Base-by-base conservation (phyloP, 2,113 vertebrate species). In the Bujurquina vittata region DNA sequence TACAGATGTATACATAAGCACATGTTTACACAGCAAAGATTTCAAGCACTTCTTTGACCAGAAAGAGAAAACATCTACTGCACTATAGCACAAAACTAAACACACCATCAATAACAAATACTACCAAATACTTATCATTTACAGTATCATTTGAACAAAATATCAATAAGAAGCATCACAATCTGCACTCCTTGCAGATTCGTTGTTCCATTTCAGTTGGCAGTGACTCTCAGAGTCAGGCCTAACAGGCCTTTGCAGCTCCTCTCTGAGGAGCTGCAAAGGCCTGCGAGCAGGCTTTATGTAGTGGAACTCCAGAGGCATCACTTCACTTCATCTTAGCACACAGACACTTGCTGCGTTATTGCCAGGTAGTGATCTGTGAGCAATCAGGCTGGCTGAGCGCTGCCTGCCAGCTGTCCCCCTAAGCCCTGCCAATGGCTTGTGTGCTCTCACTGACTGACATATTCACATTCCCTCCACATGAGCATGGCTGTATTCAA, bases 351-450 rank as follows among this genome's bases (percentile, higher is more conserved):
- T 40, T 22, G 20, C 49, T 20, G 49, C 73, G 89, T 91, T 57
- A 93, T 3, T 77, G 63, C 84, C 81, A 89, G 55, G 77, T 89
- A 84, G 79, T 57, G 87, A 91, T 87, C 83, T 90, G 85, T 84
- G 79, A 91, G 85, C 59, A 75, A 72, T 85, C 72, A 79, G 67
- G 54, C 3, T 10, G 79, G 58, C 63, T 61, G 67, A 72, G 67
- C 35, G 62, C 80, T 43, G 83, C 15, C 22, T 67, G 69, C 87
- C 90, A 90, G 92, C 91, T 79, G 91, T 75, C 61, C 46, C 54
- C 14, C 55, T 58, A 65, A 4, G 4, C 63, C 81, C 61, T 29
- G 7, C 63, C 23, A 40, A 12, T 31, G 17, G 72, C 81, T 77
- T 4, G 18, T 20, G 72, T 14, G 46, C 46, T 17, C 35, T 63